Percentiles rank a stretch among this genome's conserved stretches.
Conservation (phyloP, 1,140 invertebrate genomes). For the Scaptomyza pallida region DNA sequence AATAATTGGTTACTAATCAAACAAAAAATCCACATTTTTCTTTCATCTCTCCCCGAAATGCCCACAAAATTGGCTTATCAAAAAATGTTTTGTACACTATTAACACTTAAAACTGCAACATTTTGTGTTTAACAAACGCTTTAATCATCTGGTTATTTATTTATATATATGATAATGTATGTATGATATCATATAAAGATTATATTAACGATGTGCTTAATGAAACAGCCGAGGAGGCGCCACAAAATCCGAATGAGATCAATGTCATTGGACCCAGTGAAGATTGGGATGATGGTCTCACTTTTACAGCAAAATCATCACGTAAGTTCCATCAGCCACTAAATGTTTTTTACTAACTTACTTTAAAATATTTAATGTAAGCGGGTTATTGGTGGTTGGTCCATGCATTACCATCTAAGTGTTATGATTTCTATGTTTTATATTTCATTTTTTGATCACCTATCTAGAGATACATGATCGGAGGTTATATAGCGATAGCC, state of each 20-base stretch:
- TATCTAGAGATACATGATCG: conserved; percentile 47
- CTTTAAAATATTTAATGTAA: conserved; percentile 28
- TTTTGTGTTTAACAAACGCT: conserved; percentile 17
- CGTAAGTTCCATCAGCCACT: conserved; percentile 86
- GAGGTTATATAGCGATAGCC: conserved; percentile 61
- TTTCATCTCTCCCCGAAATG: conserved; percentile 50
- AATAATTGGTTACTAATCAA: conserved; percentile 65
- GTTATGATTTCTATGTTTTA: conserved; percentile 14
- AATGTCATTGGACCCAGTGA: conserved; percentile 84
- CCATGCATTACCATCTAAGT: conserved; percentile 32
- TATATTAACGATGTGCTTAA: conserved; percentile 92
- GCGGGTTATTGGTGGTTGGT: conserved; percentile 32
- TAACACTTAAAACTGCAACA: conserved; percentile 8
- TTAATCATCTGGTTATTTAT: conserved; percentile 14
- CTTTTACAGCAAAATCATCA: conserved; percentile 92
- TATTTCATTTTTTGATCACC: neutral
- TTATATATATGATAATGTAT: conserved; percentile 9
- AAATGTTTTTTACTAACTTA: conserved; percentile 16
- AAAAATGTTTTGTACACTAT: conserved; percentile 11
- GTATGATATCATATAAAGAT: conserved; percentile 85
- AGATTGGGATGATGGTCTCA: conserved; percentile 93
- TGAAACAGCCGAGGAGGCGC: conserved; percentile 87
- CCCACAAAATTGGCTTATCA: conserved; percentile 34
- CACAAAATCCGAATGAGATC: conserved; percentile 78
- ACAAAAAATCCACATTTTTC: conserved; percentile 43